phyloP scores from a whole-genome alignment of 2,113 vertebrate species.

The Struthio camelus region DNA sequence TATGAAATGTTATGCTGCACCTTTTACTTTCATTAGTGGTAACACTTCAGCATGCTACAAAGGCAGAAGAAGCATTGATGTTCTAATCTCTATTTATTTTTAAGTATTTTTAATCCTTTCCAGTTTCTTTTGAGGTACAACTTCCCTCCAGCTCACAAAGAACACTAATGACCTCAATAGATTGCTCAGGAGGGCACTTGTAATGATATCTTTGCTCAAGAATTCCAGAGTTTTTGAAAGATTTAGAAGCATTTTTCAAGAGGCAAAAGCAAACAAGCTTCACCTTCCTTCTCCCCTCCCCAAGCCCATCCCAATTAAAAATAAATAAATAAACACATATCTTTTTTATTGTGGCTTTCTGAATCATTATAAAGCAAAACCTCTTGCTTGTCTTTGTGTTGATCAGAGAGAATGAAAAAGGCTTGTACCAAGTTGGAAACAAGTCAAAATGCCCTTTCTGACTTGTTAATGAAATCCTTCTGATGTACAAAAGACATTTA shows the following conservation, averaged over 20 bases:
- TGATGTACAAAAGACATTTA: constrained; percentile 49
- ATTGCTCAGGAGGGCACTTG: constrained; percentile 8
- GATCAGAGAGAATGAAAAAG: constrained; percentile 47
- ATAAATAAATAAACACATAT: rapidly evolving
- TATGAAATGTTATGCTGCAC: neutral
- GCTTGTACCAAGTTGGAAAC: constrained; percentile 39
- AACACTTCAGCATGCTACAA: neutral
- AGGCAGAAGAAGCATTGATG: neutral
- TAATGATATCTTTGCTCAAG: constrained; percentile 27
- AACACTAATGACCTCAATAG: constrained; percentile 28
- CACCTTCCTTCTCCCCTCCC: rapidly evolving
- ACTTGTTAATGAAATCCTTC: constrained; percentile 62
- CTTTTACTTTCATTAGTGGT: neutral
- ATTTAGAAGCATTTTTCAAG: neutral
- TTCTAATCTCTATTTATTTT: constrained; percentile 23
- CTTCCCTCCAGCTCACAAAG: constrained; percentile 48
- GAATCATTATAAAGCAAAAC: neutral
- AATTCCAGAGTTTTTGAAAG: constrained; percentile 18
- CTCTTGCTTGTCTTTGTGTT: neutral
- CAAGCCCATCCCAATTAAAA: neutral
- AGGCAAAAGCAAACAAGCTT: neutral
- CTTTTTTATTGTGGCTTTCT: neutral
- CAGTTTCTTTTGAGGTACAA: constrained; percentile 43
- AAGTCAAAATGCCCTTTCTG: constrained; percentile 62
- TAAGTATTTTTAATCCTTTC: constrained; percentile 32